A percentile compares a stretch with the other conserved stretches of the same genome.
phyloP scores from a whole-genome alignment of 2,888 invertebrate species.

The Hydrotaea cyrtoneurina region DNA sequence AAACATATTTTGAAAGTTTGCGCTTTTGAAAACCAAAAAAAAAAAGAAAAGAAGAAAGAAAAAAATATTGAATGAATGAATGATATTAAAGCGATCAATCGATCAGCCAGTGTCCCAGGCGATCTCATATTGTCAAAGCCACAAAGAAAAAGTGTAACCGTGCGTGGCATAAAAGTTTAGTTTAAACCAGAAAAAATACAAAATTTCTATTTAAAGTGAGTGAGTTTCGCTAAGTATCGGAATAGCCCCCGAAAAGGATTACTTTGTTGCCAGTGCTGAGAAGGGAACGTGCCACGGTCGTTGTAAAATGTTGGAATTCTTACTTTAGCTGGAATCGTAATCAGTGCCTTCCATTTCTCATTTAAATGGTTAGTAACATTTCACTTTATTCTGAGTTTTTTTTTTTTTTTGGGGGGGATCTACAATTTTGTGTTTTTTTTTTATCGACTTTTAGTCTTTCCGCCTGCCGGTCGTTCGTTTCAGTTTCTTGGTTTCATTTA shows the following conservation, averaged over 20 bases:
- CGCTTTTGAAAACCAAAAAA: no score
- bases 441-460: background rate
- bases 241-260: background rate
- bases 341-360: constrained; percentile 4
- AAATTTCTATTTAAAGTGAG: background rate
- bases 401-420: no score
- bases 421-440: background rate
- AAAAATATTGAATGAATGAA: constrained; percentile 10
- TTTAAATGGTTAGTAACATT: constrained; percentile 23
- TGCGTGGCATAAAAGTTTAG: no score
- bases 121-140: constrained; percentile 38
- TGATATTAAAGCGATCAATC: constrained; percentile 23
- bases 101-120: constrained; percentile 16
- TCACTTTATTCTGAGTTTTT: background rate
- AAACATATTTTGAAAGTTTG: constrained; percentile 8
- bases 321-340: background rate
- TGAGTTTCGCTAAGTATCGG: no score
- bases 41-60: background rate
- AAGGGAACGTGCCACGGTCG: background rate
- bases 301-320: constrained; percentile 8
- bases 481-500: background rate
- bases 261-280: background rate
- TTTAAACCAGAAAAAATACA: background rate
- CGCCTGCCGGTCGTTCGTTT: background rate
- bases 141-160: constrained; percentile 17